These are phyloP conservation scores for Drosophila pseudotalamancana DNA, from an alignment of 2,888 invertebrate genomes.

Conservation along the genomic window DNA sequence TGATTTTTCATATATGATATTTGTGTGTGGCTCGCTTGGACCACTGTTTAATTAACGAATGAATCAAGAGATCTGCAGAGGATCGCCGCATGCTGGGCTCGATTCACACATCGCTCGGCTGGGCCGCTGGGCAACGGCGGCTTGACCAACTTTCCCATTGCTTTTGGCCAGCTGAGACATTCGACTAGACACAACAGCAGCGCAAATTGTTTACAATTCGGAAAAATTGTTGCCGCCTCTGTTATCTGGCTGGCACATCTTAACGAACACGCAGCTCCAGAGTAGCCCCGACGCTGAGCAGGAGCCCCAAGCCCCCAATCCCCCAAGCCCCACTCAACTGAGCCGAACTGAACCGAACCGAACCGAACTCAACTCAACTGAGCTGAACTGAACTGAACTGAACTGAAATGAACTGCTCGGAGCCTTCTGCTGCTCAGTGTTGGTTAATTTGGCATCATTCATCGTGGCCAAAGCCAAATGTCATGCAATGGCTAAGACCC, in stretches of 20 bases:
- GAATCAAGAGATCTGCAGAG: constrained; percentile 47
- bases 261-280: constrained; percentile 70
- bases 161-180: constrained; percentile 13
- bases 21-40: neutral
- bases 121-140: neutral
- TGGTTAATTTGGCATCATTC: constrained; percentile 70
- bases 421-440: constrained; percentile 31
- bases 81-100: constrained; percentile 43
- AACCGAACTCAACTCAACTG: no score
- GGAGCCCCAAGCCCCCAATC: constrained; percentile 19
- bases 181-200: constrained; percentile 32
- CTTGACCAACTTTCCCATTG: constrained; percentile 50
- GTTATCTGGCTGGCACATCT: constrained; percentile 65
- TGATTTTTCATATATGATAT: neutral
- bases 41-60: constrained; percentile 66
- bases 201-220: constrained; percentile 74
- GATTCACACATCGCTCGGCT: constrained; percentile 40
- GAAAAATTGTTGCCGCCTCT: constrained; percentile 64
- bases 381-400: constrained; percentile 4
- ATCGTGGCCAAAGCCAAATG: constrained; percentile 68
- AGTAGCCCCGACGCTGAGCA: constrained; percentile 22
- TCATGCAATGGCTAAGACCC: constrained; percentile 62
- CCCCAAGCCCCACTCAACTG: constrained; percentile 1
- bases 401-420: constrained; percentile 4
- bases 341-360: neutral